Evolutionary conservation across 2,113 vertebrate genomes (phyloP).

Genomic region (Mustela lutreola): DNA sequence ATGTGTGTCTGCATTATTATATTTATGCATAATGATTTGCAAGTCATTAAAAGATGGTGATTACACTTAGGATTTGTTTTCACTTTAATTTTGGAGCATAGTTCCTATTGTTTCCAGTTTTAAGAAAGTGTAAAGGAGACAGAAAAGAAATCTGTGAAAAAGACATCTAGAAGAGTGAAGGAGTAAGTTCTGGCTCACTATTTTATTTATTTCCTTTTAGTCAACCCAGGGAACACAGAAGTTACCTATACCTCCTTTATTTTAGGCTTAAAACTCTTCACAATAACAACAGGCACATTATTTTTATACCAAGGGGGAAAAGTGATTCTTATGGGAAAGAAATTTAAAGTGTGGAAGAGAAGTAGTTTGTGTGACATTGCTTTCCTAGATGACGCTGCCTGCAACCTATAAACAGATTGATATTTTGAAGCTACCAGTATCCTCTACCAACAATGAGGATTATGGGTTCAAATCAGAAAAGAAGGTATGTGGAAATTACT

Average conservation of each 20-base stretch:
- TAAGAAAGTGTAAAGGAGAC: not conserved
- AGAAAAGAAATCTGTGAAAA: not conserved
- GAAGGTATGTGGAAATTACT: not conserved
- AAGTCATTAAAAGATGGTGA: not conserved
- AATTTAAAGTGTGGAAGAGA: slow-evolving; percentile 13
- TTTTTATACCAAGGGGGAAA: not conserved
- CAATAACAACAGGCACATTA: slow-evolving; percentile 13
- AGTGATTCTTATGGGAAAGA: not conserved
- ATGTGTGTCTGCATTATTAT: not conserved
- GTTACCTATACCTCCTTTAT: not conserved
- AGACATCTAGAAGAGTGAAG: not conserved
- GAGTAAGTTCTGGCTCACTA: not conserved
- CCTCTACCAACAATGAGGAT: not conserved
- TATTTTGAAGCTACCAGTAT: not conserved
- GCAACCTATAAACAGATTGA: not conserved
- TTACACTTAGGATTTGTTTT: not conserved
- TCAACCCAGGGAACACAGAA: not conserved
- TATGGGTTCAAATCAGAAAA: slow-evolving; percentile 32
- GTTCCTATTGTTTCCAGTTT: not conserved
- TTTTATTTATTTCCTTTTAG: not conserved
- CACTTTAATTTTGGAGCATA: not conserved
- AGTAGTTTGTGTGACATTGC: slow-evolving; percentile 40
- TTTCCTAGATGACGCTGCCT: slow-evolving; percentile 32
- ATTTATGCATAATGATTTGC: not conserved
- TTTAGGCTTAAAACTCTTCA: slow-evolving; percentile 31